These are phyloP conservation scores for Sebastes vulpes DNA, from an alignment of 2,797 vertebrate genomes.

Conservation along the genomic window DNA sequence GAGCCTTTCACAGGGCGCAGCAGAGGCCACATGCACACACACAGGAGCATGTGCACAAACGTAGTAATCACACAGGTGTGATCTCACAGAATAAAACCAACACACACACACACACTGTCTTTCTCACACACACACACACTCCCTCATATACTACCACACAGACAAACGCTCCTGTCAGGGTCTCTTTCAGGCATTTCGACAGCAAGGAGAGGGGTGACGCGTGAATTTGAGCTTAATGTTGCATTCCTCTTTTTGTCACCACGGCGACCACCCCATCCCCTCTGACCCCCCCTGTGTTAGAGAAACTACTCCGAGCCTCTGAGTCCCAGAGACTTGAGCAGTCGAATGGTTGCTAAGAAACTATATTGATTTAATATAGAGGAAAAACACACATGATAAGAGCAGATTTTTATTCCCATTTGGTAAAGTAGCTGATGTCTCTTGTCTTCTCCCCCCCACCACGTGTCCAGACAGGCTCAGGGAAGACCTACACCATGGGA, in stretches of 20 bases:
- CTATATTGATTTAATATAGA: background rate
- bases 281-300: background rate
- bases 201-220: slow-evolving; percentile 24
- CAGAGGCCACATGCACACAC: background rate
- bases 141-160: background rate
- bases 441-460: background rate
- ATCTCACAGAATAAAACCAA: background rate
- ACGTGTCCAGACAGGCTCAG: slow-evolving; percentile 91
- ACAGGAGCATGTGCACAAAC: slow-evolving; percentile 3
- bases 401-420: background rate
- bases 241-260: slow-evolving; percentile 79
- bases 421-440: background rate
- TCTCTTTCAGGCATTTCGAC: slow-evolving; percentile 50
- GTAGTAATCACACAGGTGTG: slow-evolving; percentile 40
- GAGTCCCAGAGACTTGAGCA: background rate
- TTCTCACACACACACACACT: background rate
- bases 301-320: background rate
- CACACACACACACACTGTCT: background rate
- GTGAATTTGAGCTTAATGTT: slow-evolving; percentile 57
- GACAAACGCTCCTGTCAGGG: slow-evolving; percentile 2
- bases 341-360: background rate
- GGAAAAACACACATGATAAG: background rate
- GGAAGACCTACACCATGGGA: slow-evolving; percentile 98
- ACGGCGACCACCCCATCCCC: slow-evolving; percentile 59
- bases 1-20: slow-evolving; percentile 46